phyloP scores from a whole-genome alignment of 1,140 invertebrate species.

The Musca vetustissima region DNA sequence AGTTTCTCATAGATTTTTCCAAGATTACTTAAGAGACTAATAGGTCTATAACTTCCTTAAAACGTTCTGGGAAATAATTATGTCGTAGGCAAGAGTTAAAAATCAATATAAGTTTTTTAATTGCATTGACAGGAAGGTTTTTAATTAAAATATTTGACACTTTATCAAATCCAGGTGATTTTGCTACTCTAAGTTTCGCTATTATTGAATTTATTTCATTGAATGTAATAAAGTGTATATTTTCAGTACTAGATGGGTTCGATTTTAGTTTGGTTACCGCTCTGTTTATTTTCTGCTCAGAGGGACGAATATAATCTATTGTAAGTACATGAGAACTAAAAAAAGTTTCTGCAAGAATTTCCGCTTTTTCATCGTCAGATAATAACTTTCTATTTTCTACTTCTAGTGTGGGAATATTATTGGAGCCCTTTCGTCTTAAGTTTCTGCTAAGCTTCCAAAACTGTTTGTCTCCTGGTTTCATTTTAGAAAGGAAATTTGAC shows the following conservation, averaged over 20 bases:
- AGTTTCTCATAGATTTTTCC: constrained; percentile 34
- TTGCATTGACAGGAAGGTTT: neutral
- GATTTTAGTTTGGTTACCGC: too few relatives aligned
- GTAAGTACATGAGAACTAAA: neutral
- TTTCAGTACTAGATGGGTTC: neutral
- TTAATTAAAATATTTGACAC: neutral
- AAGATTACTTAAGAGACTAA: constrained; percentile 46
- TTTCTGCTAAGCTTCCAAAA: neutral
- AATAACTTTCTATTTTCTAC: neutral
- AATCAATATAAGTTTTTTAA: constrained; percentile 2
- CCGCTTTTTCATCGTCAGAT: neutral
- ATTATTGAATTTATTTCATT: neutral
- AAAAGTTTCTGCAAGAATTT: neutral
- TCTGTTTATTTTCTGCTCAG: neutral
- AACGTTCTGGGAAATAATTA: constrained; percentile 40
- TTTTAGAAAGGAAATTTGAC: neutral
- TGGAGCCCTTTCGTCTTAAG: neutral
- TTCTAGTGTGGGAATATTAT: neutral
- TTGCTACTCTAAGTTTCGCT: neutral
- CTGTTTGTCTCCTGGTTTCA: neutral
- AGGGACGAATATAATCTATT: neutral
- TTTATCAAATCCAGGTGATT: neutral
- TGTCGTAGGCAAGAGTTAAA: constrained; percentile 40
- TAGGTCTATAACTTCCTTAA: constrained; percentile 54
- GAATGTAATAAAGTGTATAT: neutral